Conservation (phyloP, 1,140 invertebrate genomes). For the Coptotermes formosanus region DNA sequence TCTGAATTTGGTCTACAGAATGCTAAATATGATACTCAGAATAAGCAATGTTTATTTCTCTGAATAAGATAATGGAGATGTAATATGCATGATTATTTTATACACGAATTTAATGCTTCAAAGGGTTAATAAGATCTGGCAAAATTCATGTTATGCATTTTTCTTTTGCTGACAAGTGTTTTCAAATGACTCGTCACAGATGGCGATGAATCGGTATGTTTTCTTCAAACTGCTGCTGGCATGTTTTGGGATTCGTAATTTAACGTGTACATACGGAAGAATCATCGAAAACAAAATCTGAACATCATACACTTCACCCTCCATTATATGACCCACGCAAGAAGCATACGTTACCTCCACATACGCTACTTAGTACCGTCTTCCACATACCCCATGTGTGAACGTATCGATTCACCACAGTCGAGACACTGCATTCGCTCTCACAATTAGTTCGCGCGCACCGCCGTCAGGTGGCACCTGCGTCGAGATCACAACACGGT, state of each 20-base stretch:
- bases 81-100: too few relatives aligned
- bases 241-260: neutral
- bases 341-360: neutral
- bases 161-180: too few relatives aligned
- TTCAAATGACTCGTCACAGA: too few relatives aligned
- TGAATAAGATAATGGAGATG: too few relatives aligned
- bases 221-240: neutral
- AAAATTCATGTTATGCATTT: too few relatives aligned
- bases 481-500: constrained; percentile 69
- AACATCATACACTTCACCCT: neutral
- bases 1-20: too few relatives aligned
- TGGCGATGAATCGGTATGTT: neutral
- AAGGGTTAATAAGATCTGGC: too few relatives aligned
- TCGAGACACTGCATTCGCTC: neutral
- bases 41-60: too few relatives aligned
- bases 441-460: constrained; percentile 1
- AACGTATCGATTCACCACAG: neutral
- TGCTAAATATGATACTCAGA: too few relatives aligned
- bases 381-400: neutral
- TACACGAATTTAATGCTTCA: too few relatives aligned
- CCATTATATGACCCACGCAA: neutral
- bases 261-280: neutral
- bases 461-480: constrained; percentile 9
- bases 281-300: neutral
- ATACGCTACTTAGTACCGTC: neutral